Percentiles rank a stretch among this genome's conserved stretches.
phyloP scores from a whole-genome alignment of 2,888 invertebrate genomes.

The Luperina testacea region DNA sequence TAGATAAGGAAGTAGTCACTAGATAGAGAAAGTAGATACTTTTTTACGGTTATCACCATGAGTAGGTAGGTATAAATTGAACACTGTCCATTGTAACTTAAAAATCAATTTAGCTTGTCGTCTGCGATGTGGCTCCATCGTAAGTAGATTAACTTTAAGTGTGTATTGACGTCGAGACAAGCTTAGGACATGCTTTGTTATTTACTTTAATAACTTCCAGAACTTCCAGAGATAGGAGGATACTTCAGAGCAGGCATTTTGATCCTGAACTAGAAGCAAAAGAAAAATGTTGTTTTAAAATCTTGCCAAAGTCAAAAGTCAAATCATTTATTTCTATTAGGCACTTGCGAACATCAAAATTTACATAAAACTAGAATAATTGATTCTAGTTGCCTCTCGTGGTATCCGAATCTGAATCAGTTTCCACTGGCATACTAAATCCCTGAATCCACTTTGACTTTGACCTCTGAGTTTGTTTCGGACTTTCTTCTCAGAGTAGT shows the following conservation, averaged over 20 bases:
- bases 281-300: neutral
- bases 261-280: neutral
- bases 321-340: too few species aligned
- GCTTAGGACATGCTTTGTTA: constrained; percentile 17
- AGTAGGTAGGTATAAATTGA: neutral
- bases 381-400: neutral
- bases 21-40: neutral
- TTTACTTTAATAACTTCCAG: constrained; percentile 28
- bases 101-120: constrained; percentile 42
- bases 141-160: constrained; percentile 48
- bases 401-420: neutral
- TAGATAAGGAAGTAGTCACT: neutral
- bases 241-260: neutral
- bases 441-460: neutral
- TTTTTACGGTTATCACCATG: neutral
- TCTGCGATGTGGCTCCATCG: constrained; percentile 24
- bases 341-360: too few species aligned
- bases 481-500: too few species aligned
- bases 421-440: neutral
- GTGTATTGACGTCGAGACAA: constrained; percentile 32
- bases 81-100: constrained; percentile 8
- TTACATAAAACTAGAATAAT: too few species aligned
- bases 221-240: neutral
- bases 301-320: too few species aligned
- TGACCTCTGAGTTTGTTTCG: too few species aligned